Base-by-base conservation (phyloP, 2,888 invertebrate genomes). In the Hirtodrosophila trivittata region DNA sequence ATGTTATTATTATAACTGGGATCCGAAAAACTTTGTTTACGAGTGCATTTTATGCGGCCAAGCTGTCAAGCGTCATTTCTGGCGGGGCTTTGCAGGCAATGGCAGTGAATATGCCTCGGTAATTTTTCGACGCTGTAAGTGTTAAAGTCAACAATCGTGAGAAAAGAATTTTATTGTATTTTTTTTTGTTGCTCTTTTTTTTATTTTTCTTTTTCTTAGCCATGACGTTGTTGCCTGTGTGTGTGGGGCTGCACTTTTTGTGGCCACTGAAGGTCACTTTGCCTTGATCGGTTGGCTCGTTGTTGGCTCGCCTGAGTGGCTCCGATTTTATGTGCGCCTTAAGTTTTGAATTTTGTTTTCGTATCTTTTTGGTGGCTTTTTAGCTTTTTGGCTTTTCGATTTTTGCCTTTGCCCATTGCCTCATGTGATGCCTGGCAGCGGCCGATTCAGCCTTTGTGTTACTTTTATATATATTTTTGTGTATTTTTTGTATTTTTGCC, bases 101-200 rank as follows among this genome's bases (percentile, higher is more conserved):
- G 86, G 75, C 80, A 82, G 81, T 85, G 77, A 78, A 83, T 86
- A 85, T 73, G 71, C 47, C 77, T 72, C 68, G 64, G 64, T 68
- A 82, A 59, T 50, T 69, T 70, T 74, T 68, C 65, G 57, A 64
- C 75, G 70, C 70, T 75, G 84, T 83, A 87, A 87, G 81, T 86
- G 85, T 76, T 87, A 86, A 87, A 78, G 81, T 86, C 77, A 87
- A 86, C 86, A 86, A 87, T 87, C 87, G 87, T 87, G 87, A 87
- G 87, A 87, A 87, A 87, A 87, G 87, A 87, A 87, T 86, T 87
- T 81, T 83, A 85, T 75, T 76, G 77, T 84, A 72, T 77, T 82
- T 50, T 51, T 75, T 46, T 56, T 56, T 47, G 42, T 39, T 47
- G 14, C 12, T 55, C 41, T 35, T 39, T 38, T 67, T 39, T 33